Conservation (phyloP, 2,113 vertebrate species). For the Anser brachyrhynchus region DNA sequence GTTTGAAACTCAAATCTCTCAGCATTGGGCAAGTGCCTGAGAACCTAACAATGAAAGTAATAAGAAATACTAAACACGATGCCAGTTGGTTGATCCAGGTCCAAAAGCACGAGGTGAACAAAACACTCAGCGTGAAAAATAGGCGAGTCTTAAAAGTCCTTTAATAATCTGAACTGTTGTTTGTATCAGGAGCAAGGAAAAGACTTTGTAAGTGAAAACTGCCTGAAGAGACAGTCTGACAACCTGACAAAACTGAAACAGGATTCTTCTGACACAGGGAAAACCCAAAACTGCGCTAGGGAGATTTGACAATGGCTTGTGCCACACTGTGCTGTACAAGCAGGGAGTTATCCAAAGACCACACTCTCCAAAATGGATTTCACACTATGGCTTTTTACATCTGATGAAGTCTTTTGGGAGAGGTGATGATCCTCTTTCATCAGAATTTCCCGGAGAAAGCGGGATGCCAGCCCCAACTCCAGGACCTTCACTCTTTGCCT, state of each 20-base stretch:
- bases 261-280: not conserved
- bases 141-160: not conserved
- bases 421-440: not conserved
- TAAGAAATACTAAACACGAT: not conserved
- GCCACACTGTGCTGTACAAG: rapidly evolving
- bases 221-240: not conserved
- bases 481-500: not conserved
- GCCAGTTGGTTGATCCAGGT: not conserved
- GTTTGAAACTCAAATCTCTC: slow-evolving; percentile 35
- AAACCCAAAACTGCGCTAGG: not conserved
- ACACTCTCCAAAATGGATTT: slow-evolving; percentile 12
- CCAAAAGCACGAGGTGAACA: not conserved
- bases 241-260: not conserved
- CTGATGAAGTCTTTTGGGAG: not conserved
- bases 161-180: not conserved
- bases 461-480: not conserved
- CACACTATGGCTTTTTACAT: not conserved
- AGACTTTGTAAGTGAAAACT: not conserved
- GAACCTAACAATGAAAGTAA: slow-evolving; percentile 28
- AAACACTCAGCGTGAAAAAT: not conserved
- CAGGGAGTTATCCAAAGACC: not conserved
- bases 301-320: not conserved
- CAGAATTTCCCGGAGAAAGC: not conserved
- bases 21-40: not conserved
- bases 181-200: not conserved